Evolutionary conservation across 2,888 invertebrate genomes (phyloP).

Genomic region (Allolobophora icterica): DNA sequence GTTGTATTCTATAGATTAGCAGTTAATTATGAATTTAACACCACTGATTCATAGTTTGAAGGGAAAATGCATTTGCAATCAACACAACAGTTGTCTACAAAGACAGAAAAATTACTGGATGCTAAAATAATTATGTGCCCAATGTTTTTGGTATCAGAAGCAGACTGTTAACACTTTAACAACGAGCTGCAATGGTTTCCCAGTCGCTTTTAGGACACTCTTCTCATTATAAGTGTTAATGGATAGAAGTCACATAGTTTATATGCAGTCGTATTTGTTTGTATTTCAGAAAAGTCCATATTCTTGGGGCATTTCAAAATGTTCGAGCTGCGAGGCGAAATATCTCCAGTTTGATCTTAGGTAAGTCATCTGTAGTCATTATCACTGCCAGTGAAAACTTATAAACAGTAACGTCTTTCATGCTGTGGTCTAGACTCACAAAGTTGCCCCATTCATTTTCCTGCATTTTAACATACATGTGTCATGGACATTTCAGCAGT

Average conservation of each 20-base stretch:
- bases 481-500: not conserved
- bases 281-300: conserved; percentile 81
- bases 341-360: conserved; percentile 93
- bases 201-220: not conserved
- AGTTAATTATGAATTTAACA: not conserved
- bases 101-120: not conserved
- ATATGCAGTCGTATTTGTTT: not conserved
- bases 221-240: not conserved
- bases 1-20: too few relatives aligned
- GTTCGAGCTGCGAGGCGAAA: conserved; percentile 91
- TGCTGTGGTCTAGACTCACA: not conserved
- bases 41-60: not conserved
- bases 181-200: too few relatives aligned
- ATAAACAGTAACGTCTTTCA: not conserved
- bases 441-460: not conserved
- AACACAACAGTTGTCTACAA: not conserved
- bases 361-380: conserved; percentile 56
- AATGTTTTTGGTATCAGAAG: not conserved
- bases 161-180: not conserved
- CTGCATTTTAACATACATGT: not conserved
- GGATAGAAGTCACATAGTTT: not conserved
- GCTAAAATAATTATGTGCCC: not conserved
- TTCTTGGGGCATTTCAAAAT: conserved; percentile 95
- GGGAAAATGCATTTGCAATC: not conserved
- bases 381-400: not conserved